A percentile compares a stretch with the other conserved stretches of the same genome.
phyloP scores from a whole-genome alignment of 2,797 vertebrate species.

The Phrynocephalus forsythii region DNA sequence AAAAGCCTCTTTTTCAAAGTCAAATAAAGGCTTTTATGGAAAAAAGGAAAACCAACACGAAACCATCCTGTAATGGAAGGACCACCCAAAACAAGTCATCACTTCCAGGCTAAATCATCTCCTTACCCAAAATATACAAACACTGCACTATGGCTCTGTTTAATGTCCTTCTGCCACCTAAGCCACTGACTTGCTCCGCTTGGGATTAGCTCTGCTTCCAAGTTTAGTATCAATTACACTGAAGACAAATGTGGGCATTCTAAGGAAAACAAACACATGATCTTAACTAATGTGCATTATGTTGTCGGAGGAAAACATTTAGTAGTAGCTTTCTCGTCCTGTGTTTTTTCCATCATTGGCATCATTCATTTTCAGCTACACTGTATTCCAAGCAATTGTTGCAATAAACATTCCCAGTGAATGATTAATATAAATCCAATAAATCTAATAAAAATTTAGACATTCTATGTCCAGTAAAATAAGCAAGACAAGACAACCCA shows the following conservation, averaged over 20 bases:
- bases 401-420: slow-evolving; percentile 36
- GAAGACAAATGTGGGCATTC: slow-evolving; percentile 24
- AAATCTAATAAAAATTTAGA: background rate
- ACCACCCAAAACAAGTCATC: slow-evolving; percentile 59
- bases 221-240: slow-evolving; percentile 53
- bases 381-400: background rate
- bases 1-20: slow-evolving; percentile 51
- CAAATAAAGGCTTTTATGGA: slow-evolving; percentile 42
- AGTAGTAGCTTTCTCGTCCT: background rate
- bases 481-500: background rate
- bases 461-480: background rate
- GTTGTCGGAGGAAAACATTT: background rate
- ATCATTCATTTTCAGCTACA: background rate
- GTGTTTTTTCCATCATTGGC: background rate
- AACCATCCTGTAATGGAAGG: slow-evolving; percentile 56
- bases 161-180: slow-evolving; percentile 46
- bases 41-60: slow-evolving; percentile 48
- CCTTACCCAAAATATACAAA: slow-evolving; percentile 63
- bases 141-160: slow-evolving; percentile 60
- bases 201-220: slow-evolving; percentile 12
- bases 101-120: slow-evolving; percentile 44
- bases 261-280: slow-evolving; percentile 45
- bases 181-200: slow-evolving; percentile 49
- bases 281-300: slow-evolving; percentile 35
- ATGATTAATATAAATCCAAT: slow-evolving; percentile 15